Conservation (phyloP, 2,113 vertebrate species). For the Butorides virescens region DNA sequence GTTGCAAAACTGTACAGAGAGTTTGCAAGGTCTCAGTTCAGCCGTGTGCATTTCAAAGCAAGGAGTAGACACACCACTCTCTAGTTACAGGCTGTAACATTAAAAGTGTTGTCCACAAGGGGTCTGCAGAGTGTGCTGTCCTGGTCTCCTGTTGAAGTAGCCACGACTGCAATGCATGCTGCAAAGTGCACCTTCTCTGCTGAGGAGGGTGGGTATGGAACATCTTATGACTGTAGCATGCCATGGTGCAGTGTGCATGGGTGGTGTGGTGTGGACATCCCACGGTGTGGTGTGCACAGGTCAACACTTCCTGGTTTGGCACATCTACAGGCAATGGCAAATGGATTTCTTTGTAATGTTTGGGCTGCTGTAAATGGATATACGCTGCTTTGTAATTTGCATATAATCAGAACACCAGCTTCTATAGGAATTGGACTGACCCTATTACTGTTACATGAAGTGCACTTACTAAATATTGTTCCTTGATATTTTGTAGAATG, state of each 20-base stretch:
- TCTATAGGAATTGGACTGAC: background rate
- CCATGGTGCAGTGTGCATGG: fast-evolving
- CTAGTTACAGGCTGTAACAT: background rate
- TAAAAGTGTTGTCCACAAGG: background rate
- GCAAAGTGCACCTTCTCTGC: background rate
- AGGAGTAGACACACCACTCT: fast-evolving
- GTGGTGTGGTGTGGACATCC: fast-evolving
- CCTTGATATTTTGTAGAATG: background rate
- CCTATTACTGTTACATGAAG: background rate
- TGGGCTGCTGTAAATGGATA: background rate
- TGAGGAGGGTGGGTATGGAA: background rate
- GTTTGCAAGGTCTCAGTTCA: background rate
- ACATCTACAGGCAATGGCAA: background rate
- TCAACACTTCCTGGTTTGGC: background rate
- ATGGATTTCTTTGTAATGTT: background rate
- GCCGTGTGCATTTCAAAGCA: background rate
- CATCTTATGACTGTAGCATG: fast-evolving
- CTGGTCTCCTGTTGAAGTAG: too few species aligned
- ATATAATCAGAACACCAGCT: background rate
- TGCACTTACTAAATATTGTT: background rate
- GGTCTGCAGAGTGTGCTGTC: fast-evolving
- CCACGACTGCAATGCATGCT: fast-evolving
- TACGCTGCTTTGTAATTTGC: background rate
- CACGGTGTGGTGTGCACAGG: fast-evolving
- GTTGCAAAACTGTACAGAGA: background rate